Evolutionary conservation across 2,797 vertebrate species (phyloP), one percentile per base, ranked within the genome.

Genomic region (Thalassophryne amazonica): DNA sequence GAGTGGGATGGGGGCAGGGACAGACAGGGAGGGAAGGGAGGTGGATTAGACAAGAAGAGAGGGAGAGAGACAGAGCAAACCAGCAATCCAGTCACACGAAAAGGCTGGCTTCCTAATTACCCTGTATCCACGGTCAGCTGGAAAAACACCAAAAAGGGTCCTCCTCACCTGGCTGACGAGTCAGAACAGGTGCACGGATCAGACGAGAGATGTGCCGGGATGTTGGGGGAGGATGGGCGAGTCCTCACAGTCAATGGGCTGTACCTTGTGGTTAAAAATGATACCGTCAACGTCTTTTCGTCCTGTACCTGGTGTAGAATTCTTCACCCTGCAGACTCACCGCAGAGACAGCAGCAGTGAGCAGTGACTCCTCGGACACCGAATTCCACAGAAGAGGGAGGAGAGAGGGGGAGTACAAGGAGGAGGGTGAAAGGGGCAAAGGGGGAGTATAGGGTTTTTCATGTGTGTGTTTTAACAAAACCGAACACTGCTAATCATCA

Each of bases 161-260:
- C 70, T 30, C 76, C 70, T 85, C 73, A 86, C 81, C 83, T 86
- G 81, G 58, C 32, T 11, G 60, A 79, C 80, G 61, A 78, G 85
- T 86, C 72, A 60, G n/a, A 54, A 86, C 84, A 87, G 84, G 81
- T 86, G 84, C 71, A 59, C 22, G 25, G 37, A 60, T 65, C 56
- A 79, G 69, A 76, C 68, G 45, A 36, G 22, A 51, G 60, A 21
- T 24, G 17, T 11, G 14, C 21, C 43, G 21, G 27, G 23, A 20
- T 32, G 25, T 17, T 16, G 18, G 35, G 28, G 30, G 42, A 40
- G 22, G 61, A 40, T 46, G 45, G 56, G 56, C 53, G 40, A 70
- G 56, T 59, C 34, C 46, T 49, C 35, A 54, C 32, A 58, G 57
- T 19, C 28, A 32, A 48, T 27, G 25, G 46, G 3, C 51, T 52